phyloP scores from a whole-genome alignment of 1,140 invertebrate genomes.

The Procambarus virginalis region DNA sequence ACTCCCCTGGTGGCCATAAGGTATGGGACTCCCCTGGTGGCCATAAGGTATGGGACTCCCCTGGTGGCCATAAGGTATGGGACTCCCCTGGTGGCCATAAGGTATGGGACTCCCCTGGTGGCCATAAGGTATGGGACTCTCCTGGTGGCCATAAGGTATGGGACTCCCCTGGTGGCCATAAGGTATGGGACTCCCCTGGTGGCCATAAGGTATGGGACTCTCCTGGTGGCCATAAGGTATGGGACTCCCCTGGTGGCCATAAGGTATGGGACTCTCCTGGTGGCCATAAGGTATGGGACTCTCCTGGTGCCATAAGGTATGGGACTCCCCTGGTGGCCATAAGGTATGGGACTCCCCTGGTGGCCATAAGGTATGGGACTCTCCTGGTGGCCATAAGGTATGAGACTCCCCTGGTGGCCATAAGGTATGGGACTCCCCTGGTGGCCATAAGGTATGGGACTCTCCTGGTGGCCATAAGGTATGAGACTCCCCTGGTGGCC shows the following conservation, averaged over 20 bases:
- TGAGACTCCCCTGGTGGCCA: neutral
- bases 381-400: neutral
- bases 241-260: no score
- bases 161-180: no score
- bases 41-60: no score
- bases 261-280: neutral
- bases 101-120: no score
- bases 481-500: neutral
- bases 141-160: no score
- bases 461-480: neutral
- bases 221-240: neutral
- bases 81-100: no score
- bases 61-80: no score
- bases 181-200: neutral
- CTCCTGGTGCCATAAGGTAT: neutral
- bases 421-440: neutral
- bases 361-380: neutral
- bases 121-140: no score
- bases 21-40: no score
- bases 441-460: neutral
- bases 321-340: no score
- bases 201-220: neutral
- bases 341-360: neutral
- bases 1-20: no score
- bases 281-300: neutral